Conservation (phyloP, 1,140 invertebrate genomes). For the Ericerus pela region DNA sequence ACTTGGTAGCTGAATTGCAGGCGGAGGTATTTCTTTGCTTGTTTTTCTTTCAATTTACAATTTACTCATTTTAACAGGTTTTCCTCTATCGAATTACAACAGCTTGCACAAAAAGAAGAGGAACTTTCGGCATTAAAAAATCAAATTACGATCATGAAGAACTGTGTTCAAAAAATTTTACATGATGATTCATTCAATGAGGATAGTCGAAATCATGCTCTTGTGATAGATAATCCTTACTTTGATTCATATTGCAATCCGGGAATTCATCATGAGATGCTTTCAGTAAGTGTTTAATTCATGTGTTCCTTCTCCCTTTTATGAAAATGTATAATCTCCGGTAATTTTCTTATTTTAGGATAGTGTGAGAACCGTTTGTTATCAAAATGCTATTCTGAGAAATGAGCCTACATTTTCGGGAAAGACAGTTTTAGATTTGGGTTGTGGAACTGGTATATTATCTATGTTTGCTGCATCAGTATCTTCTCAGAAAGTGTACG, state of each 20-base stretch:
- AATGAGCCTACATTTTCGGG: conserved; percentile 53
- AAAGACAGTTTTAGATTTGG: conserved; percentile 86
- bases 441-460: conserved; percentile 91
- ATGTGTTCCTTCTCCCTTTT: background rate
- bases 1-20: conserved; percentile 43
- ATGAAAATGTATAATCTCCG: background rate
- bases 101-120: conserved; percentile 37
- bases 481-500: conserved; percentile 82
- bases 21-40: conserved; percentile 28
- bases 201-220: conserved; percentile 30
- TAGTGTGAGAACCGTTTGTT: conserved; percentile 77
- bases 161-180: conserved; percentile 36
- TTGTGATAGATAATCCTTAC: conserved; percentile 46
- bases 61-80: background rate
- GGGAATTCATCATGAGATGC: conserved; percentile 93
- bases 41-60: conserved; percentile 18
- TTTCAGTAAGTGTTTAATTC: conserved; percentile 39
- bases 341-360: conserved; percentile 41
- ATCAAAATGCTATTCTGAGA: conserved; percentile 78
- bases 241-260: conserved; percentile 95
- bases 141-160: conserved; percentile 47
- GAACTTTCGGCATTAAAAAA: conserved; percentile 41
- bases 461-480: conserved; percentile 92
- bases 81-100: conserved; percentile 17
- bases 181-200: conserved; percentile 27